Base-by-base conservation (phyloP, 2,797 vertebrate species). In the Oreochromis grahami region DNA sequence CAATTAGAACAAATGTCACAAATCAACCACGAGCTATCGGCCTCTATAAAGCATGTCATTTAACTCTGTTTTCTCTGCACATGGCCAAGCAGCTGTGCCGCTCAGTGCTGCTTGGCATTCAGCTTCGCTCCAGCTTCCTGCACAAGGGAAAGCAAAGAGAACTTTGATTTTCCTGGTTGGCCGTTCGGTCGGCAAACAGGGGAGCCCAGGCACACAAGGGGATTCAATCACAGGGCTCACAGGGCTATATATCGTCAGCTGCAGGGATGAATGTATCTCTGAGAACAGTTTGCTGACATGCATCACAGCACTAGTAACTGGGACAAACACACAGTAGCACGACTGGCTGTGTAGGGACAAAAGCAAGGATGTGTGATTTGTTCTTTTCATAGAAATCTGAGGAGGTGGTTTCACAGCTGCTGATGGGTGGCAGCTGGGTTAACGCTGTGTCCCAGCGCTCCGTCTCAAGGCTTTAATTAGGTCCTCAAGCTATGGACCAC, bases 81-180 rank as follows among this genome's bases (percentile, higher is more conserved):
- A 90, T 70, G 83, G 87, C 92, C 87, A 36, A 90, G 93, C 95
- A 96, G 94, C 94, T 96, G 95, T 94, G 91, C 77, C 4, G 68
- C 91, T 89, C 94, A 87, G 79, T 81, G 83, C 94, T 96, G 94
- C 93, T 96, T 96, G 94, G 91, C 94, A 96, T 96, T 96, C 95
- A 86, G 92, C 91, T 92, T 89, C 38, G 90, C 91, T 95, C 88
- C 84, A 34, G 90, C 94, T 87, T 96, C 93, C 92, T 89, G 93
- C 93, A 91, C 92, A 88, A 95, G 93, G 74, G 85, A 92, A 93
- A 90, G 95, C 94, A 96, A 96, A 95, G 95, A 94, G 91, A 89
- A 94, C 94, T 95, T 92, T 94, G 82, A 94, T 94, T 91, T 93
- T 96, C 86, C 92, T 92, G 87, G 83, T 89, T 84, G 81, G 91